Percentiles rank a stretch among this genome's conserved stretches.
phyloP scores from a whole-genome alignment of 2,797 vertebrate species.

The Gymnodraco acuticeps region DNA sequence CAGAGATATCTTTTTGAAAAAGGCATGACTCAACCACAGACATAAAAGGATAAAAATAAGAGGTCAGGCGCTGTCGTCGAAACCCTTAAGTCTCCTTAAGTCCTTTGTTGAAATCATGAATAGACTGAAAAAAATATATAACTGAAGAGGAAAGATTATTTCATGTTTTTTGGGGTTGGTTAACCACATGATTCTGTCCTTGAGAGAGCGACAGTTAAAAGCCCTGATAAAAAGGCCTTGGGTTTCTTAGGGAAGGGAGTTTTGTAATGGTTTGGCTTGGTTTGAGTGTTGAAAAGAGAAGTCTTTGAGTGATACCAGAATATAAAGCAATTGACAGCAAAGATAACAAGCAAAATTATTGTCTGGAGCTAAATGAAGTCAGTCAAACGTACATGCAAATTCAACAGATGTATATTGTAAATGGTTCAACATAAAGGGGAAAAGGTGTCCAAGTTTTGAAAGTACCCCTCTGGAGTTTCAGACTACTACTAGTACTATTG shows the following conservation, averaged over 20 bases:
- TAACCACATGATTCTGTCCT: slow-evolving; percentile 28
- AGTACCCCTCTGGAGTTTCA: background rate
- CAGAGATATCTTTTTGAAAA: background rate
- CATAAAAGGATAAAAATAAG: slow-evolving; percentile 12
- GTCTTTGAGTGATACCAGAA: background rate
- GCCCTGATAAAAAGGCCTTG: slow-evolving; percentile 3
- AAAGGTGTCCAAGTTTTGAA: background rate
- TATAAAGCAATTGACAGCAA: background rate
- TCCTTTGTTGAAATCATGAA: slow-evolving; percentile 24
- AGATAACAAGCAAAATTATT: background rate
- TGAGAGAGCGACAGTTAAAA: slow-evolving; percentile 28
- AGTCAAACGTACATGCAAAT: background rate
- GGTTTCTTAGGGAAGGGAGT: slow-evolving; percentile 4
- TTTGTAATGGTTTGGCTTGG: background rate
- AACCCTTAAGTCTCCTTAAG: background rate
- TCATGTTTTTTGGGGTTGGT: background rate
- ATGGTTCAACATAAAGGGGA: background rate
- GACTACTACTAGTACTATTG: background rate
- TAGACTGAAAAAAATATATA: background rate
- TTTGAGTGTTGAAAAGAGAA: background rate
- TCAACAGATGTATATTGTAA: background rate
- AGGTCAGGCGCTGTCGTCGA: slow-evolving; percentile 1
- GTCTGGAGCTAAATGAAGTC: background rate
- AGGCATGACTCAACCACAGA: slow-evolving; percentile 1
- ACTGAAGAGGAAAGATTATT: background rate